Evolutionary conservation across 2,888 invertebrate species (phyloP).

Genomic region (Apodemia mormo): DNA sequence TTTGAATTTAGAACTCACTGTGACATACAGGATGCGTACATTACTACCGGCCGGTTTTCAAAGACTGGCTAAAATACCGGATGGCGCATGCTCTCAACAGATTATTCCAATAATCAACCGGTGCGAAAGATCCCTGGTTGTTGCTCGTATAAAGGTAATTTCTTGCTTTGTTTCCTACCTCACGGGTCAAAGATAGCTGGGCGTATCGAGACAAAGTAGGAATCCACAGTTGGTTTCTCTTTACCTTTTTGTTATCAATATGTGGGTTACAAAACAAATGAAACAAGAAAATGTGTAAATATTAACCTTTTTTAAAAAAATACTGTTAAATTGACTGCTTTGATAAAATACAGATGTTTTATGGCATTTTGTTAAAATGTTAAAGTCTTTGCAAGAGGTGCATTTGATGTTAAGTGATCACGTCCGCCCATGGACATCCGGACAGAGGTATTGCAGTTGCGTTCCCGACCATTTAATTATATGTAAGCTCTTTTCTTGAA

Average conservation of each 20-base stretch:
- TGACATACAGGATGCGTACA: slow-evolving; percentile 46
- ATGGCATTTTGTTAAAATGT: too few relatives aligned
- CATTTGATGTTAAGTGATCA: too few relatives aligned
- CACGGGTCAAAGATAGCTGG: slow-evolving; percentile 46
- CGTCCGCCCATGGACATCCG: too few relatives aligned
- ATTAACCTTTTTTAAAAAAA: background rate
- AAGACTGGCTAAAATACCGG: slow-evolving; percentile 49
- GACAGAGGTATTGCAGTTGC: too few relatives aligned
- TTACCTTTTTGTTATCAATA: slow-evolving; percentile 35
- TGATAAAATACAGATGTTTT: too few relatives aligned
- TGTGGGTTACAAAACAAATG: slow-evolving; percentile 20
- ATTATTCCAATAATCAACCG: slow-evolving; percentile 50
- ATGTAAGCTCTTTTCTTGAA: too few relatives aligned
- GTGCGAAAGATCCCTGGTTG: slow-evolving; percentile 11
- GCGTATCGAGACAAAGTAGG: slow-evolving; percentile 42
- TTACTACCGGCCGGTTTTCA: slow-evolving; percentile 46
- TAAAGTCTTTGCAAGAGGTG: too few relatives aligned
- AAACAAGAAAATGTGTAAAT: background rate
- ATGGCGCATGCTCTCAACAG: slow-evolving; percentile 63
- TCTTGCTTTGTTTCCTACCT: slow-evolving; percentile 19
- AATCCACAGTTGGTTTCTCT: slow-evolving; percentile 73
- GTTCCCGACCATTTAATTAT: too few relatives aligned
- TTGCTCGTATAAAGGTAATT: background rate
- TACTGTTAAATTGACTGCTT: too few relatives aligned
- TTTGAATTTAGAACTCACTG: slow-evolving; percentile 20